phyloP scores from a whole-genome alignment of 2,888 invertebrate genomes.

The Caradrina clavipalpis region DNA sequence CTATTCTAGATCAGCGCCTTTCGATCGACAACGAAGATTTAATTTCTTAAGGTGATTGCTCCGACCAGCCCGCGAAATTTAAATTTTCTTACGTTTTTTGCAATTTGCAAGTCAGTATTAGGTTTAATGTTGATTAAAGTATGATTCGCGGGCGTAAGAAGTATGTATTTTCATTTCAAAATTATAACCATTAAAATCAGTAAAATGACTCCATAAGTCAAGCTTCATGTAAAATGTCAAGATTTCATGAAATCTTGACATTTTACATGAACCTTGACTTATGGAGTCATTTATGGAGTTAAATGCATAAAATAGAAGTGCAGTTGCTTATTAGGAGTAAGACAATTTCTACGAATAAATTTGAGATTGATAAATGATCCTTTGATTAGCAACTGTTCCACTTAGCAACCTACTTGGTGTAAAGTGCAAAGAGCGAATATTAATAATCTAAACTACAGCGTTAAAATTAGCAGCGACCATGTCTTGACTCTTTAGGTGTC shows the following conservation, averaged over 20 bases:
- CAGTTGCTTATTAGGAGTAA: background rate
- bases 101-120: no score
- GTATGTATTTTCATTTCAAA: no score
- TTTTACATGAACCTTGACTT: no score
- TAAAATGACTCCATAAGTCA: no score
- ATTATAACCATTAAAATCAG: no score
- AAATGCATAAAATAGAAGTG: background rate
- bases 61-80: no score
- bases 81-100: no score
- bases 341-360: constrained; percentile 33
- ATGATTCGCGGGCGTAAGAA: no score
- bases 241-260: no score
- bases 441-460: background rate
- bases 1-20: background rate
- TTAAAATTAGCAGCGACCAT: constrained; percentile 2
- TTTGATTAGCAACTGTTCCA: constrained; percentile 18
- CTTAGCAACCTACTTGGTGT: constrained; percentile 8
- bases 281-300: no score
- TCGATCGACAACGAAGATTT: background rate
- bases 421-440: background rate
- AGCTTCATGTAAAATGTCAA: no score
- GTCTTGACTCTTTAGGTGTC: constrained; percentile 13
- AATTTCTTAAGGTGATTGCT: constrained; percentile 16
- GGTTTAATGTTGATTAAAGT: no score
- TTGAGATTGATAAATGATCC: constrained; percentile 28